Conservation (phyloP, 1,140 invertebrate genomes). For the Olivierus martensii region DNA sequence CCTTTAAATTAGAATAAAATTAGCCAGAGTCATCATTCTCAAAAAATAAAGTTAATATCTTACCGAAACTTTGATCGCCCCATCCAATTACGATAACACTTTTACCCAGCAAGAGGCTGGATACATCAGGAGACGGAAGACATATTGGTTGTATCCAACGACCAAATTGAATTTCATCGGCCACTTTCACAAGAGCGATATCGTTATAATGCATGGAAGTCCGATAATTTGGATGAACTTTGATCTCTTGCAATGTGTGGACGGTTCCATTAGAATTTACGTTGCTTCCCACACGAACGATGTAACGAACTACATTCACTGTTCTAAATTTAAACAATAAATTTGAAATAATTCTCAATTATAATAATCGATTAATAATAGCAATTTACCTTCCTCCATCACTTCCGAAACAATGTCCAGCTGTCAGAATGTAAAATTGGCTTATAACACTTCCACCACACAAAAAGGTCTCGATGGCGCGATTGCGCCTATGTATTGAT, state of each 20-base stretch:
- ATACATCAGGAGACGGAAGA: background rate
- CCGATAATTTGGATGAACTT: constrained; percentile 4
- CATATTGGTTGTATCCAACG: constrained; percentile 6
- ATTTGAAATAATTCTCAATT: no score
- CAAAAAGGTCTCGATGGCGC: no score
- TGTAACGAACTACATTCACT: background rate
- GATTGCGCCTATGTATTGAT: no score
- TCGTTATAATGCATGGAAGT: constrained; percentile 8
- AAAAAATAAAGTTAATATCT: background rate
- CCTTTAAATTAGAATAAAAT: background rate
- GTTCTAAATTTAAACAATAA: background rate
- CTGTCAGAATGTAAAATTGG: no score
- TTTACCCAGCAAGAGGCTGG: background rate
- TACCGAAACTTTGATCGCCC: constrained; percentile 14
- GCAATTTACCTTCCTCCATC: no score
- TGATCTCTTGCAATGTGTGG: background rate
- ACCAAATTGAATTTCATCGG: constrained; percentile 1
- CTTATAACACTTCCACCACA: no score
- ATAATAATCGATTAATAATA: no score
- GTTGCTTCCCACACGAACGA: constrained; percentile 5
- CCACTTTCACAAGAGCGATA: constrained; percentile 7
- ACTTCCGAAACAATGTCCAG: no score
- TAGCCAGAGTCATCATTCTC: no score
- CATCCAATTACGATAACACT: constrained; percentile 10
- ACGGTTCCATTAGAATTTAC: background rate